These are phyloP conservation scores for Papilio aristodemus DNA, from an alignment of 1,140 invertebrate genomes.

Conservation along the genomic window DNA sequence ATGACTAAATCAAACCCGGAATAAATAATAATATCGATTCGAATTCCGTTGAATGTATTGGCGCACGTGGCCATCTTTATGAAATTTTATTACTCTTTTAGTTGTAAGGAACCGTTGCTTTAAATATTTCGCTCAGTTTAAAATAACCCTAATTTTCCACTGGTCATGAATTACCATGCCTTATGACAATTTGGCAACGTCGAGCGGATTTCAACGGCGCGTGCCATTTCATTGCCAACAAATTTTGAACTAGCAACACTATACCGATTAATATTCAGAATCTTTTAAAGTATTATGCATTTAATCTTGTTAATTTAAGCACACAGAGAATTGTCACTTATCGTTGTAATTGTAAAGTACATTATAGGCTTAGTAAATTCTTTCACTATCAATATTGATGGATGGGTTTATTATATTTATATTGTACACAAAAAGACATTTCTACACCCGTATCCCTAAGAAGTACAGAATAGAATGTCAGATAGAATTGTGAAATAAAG, in stretches of 20 bases:
- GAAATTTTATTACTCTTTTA: background rate
- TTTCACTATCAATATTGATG: slow-evolving; percentile 11
- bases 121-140: slow-evolving; percentile 16
- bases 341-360: slow-evolving; percentile 11
- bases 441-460: background rate
- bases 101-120: background rate
- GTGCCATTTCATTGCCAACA: slow-evolving; percentile 29
- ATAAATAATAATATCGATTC: no score
- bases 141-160: slow-evolving; percentile 31
- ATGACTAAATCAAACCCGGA: no score
- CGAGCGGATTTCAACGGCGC: slow-evolving; percentile 24
- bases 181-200: slow-evolving; percentile 34
- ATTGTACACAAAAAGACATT: background rate
- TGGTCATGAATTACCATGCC: slow-evolving; percentile 26
- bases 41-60: background rate
- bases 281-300: background rate
- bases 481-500: background rate
- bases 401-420: slow-evolving; percentile 1
- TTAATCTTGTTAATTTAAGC: background rate
- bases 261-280: background rate
- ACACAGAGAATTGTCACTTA: background rate
- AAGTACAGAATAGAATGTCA: background rate
- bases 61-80: background rate
- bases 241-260: slow-evolving; percentile 15
- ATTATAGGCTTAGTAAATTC: slow-evolving; percentile 17